Percentiles rank a stretch among this genome's conserved stretches.
Conservation (phyloP, 2,888 invertebrate species). For the Nomada flava region DNA sequence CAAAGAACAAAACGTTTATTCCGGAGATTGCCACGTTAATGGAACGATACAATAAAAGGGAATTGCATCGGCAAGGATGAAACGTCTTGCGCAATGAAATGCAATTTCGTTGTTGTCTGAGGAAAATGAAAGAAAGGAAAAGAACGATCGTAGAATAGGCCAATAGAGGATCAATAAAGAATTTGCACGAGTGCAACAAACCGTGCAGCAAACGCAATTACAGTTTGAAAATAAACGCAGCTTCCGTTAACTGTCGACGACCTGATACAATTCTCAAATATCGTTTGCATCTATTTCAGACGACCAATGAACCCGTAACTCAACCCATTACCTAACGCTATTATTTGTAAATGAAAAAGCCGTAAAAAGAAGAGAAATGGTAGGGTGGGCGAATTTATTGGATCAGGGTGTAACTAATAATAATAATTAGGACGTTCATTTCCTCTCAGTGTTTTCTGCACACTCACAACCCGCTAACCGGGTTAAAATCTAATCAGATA, state of each 20-base stretch:
- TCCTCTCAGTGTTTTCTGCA: too few relatives aligned
- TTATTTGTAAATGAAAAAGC: too few relatives aligned
- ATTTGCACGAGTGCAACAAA: constrained; percentile 32
- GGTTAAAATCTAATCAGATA: too few relatives aligned
- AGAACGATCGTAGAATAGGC: too few relatives aligned
- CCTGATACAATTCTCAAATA: constrained; percentile 24
- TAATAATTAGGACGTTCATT: too few relatives aligned
- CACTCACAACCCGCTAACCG: too few relatives aligned
- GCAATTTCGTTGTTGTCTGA: constrained; percentile 9
- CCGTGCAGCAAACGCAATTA: not conserved
- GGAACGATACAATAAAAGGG: not conserved
- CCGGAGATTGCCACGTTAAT: constrained; percentile 2
- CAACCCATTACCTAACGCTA: constrained; percentile 1
- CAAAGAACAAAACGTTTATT: not conserved
- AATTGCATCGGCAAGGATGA: not conserved
- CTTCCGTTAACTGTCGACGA: constrained; percentile 22
- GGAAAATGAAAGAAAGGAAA: not conserved
- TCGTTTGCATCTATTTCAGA: not conserved
- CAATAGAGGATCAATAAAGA: not conserved
- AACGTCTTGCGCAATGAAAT: constrained; percentile 11
- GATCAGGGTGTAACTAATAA: too few relatives aligned
- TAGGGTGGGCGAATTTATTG: too few relatives aligned
- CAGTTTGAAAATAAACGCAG: constrained; percentile 33
- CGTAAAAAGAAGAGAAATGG: too few relatives aligned
- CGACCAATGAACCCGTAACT: constrained; percentile 34